phyloP scores from a whole-genome alignment of 2,888 invertebrate species.

The Trisateles emortualis region DNA sequence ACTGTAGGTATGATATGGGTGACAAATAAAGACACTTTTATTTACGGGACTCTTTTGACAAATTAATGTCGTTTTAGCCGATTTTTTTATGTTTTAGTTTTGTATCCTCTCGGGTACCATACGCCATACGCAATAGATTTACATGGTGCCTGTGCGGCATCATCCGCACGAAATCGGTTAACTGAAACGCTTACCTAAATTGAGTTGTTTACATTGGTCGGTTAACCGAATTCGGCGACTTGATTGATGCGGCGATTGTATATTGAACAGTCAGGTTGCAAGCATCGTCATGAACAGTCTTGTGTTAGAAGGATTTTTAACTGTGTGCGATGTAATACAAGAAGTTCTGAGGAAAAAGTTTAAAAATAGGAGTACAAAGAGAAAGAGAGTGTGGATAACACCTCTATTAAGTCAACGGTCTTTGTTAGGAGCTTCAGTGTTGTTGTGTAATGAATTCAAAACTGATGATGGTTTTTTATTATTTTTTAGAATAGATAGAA shows the following conservation, averaged over 20 bases:
- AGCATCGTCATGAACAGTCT: constrained; percentile 23
- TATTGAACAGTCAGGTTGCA: constrained; percentile 25
- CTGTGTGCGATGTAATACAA: constrained; percentile 16
- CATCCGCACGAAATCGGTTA: constrained; percentile 3
- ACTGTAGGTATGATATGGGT: constrained; percentile 11
- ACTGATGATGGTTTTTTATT: constrained; percentile 9
- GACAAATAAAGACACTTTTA: constrained; percentile 27
- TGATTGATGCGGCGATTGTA: constrained; percentile 27
- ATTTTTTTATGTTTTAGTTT: constrained; percentile 15
- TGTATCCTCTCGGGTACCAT: constrained; percentile 23
- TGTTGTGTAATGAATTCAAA: constrained; percentile 16
- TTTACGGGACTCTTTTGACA: too few relatives aligned
- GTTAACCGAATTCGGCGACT: constrained; percentile 28
- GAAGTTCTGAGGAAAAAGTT: constrained; percentile 14
- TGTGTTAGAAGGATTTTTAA: constrained; percentile 20
- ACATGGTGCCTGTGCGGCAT: constrained; percentile 23
- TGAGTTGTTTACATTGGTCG: constrained; percentile 30
- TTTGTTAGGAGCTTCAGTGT: constrained; percentile 21
- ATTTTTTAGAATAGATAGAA: constrained; percentile 11
- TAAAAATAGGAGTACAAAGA: constrained; percentile 18
- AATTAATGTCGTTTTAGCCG: too few relatives aligned
- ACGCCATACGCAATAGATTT: constrained; percentile 22
- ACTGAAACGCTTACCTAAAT: constrained; percentile 28
- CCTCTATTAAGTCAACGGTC: constrained; percentile 21
- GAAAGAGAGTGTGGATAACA: constrained; percentile 18